Evolutionary conservation across 2,797 vertebrate species (phyloP), one percentile per base, ranked within the genome.

Genomic region (Eptatretus atami): DNA sequence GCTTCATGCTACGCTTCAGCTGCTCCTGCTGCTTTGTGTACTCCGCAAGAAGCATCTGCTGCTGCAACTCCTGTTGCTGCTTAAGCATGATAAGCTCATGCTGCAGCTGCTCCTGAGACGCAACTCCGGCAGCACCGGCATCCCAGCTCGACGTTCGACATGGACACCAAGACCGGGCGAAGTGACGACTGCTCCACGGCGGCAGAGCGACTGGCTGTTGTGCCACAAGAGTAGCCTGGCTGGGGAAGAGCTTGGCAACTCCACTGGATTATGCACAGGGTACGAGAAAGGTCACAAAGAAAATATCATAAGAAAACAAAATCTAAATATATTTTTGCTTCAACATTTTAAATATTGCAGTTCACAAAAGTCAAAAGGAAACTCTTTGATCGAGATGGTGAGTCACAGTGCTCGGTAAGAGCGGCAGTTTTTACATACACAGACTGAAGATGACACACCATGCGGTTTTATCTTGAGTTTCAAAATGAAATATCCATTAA

Each of bases 11-110:
- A 66, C 86, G 77, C 0, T 84, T 90, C 65, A 92, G 78, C 65
- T 86, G 82, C 70, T 90, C 86, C 0, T 94, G 86, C 74, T 92
- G 87, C 66, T 94, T 94, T 79, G 90, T 86, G 74, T 92, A 94
- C 76, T 94, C 86, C 0, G 86, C 85, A n/a, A 90, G 90, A 65
- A 94, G 77, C 66, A 86, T 78, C 70, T 92, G 86, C 70, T 92
- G 92, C 78, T 94, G 86, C 54, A 88, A 79, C 68, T 94, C 84
- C 72, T 94, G 86, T 73, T 90, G 86, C 71, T 90, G 84, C 71
- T 88, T 88, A n/a, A 94, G 81, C 0, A 80, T 74, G 65, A 83
- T 71, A 1, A 92, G 80, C 68, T 94, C 84, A 65, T 92, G 83
- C 72, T 90, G 86, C 65, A 94, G 78, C 70, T 88, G 86, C 74